These are phyloP conservation scores for Muscicapa adusta DNA, from an alignment of 2,113 vertebrate species.

Conservation along the genomic window DNA sequence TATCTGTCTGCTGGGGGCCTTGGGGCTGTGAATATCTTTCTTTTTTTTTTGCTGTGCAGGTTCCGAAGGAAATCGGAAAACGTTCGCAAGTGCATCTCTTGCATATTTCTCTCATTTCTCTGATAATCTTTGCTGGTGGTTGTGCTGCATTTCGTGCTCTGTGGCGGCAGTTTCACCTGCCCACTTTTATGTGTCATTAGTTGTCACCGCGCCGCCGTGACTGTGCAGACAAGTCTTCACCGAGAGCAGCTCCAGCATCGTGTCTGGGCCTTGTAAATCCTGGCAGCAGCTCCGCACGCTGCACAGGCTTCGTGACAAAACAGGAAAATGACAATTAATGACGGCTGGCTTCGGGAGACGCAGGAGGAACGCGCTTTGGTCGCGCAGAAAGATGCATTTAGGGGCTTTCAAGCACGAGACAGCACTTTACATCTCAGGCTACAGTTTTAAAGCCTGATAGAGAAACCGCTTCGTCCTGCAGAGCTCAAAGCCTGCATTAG, in stretches of 20 bases:
- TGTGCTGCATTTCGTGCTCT: background rate
- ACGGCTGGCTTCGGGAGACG: background rate
- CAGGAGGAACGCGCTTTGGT: background rate
- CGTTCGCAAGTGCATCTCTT: accelerated
- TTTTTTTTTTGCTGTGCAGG: background rate
- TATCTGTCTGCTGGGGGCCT: background rate
- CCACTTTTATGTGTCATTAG: background rate
- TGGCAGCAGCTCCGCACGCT: accelerated
- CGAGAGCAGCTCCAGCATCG: background rate
- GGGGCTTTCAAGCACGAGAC: background rate
- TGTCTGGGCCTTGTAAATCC: slow-evolving; percentile 24
- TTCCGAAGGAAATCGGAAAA: background rate
- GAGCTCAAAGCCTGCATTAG: background rate
- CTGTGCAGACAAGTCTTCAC: background rate
- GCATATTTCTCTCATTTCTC: background rate
- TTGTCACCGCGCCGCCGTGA: background rate
- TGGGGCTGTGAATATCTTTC: background rate
- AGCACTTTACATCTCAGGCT: background rate
- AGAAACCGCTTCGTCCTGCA: background rate
- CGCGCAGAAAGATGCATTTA: background rate
- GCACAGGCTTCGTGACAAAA: background rate
- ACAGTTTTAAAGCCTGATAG: background rate
- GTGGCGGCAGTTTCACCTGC: background rate
- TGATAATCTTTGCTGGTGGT: background rate
- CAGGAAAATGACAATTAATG: background rate